Evolutionary conservation across 2,888 invertebrate species (phyloP).

Genomic region (Teinopalpus imperialis): DNA sequence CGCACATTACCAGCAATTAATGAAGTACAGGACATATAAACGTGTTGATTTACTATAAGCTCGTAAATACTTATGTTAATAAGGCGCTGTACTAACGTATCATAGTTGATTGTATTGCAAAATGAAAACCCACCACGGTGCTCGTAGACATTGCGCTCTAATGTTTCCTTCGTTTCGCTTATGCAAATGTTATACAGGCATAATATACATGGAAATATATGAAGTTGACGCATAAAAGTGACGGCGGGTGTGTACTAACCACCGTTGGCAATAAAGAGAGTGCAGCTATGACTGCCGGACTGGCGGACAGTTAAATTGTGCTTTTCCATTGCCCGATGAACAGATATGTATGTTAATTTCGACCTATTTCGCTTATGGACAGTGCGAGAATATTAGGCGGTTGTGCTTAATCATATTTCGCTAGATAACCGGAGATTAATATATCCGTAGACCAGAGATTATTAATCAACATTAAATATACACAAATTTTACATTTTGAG

Average conservation of each 20-base stretch:
- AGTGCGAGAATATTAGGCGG: slow-evolving; percentile 12
- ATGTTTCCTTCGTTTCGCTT: slow-evolving; percentile 60
- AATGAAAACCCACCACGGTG: slow-evolving; percentile 59
- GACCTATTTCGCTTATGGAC: slow-evolving; percentile 20
- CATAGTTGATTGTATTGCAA: slow-evolving; percentile 68
- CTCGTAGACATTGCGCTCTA: slow-evolving; percentile 50
- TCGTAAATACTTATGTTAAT: slow-evolving; percentile 72
- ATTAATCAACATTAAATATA: slow-evolving; percentile 6
- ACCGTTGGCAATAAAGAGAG: slow-evolving; percentile 22
- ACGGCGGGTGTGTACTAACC: slow-evolving; percentile 46
- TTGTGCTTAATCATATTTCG: slow-evolving; percentile 22
- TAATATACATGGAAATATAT: slow-evolving; percentile 68
- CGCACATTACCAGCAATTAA: slow-evolving; percentile 57
- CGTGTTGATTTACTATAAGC: slow-evolving; percentile 65
- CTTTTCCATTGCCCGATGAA: slow-evolving; percentile 20
- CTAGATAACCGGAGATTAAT: slow-evolving; percentile 20
- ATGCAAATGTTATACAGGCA: slow-evolving; percentile 72
- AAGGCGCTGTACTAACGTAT: slow-evolving; percentile 49
- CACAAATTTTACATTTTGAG: slow-evolving; percentile 5
- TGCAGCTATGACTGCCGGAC: slow-evolving; percentile 14
- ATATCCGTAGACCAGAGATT: slow-evolving; percentile 3
- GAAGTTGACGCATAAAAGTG: slow-evolving; percentile 64
- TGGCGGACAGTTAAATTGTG: slow-evolving; percentile 24
- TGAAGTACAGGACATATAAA: slow-evolving; percentile 61
- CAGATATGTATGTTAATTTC: slow-evolving; percentile 21